Evolutionary conservation across 2,797 vertebrate genomes (phyloP).

Genomic region (Ctenochaetus hawaiiensis): DNA sequence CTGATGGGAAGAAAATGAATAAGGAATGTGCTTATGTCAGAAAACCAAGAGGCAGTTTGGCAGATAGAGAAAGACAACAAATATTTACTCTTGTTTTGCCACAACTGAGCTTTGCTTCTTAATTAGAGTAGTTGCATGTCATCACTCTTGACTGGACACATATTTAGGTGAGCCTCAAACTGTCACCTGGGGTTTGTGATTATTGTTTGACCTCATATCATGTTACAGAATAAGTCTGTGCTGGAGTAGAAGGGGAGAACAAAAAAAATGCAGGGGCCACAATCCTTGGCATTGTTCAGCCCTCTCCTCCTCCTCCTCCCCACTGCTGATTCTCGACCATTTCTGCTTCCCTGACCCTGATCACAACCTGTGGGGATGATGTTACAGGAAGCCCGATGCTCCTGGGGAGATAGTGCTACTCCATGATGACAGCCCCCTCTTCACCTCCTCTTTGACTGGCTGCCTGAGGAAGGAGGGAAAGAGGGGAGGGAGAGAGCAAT

Average conservation of each 20-base stretch:
- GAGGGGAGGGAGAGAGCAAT: not conserved
- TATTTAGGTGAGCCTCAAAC: conserved; percentile 21
- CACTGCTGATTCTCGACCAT: conserved; percentile 55
- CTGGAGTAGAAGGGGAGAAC: conserved; percentile 26
- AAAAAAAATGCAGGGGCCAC: conserved; percentile 55
- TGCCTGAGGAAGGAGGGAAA: conserved; percentile 81
- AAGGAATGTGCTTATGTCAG: conserved; percentile 10
- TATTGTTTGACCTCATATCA: conserved; percentile 67
- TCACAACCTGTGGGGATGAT: conserved; percentile 75
- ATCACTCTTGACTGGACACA: not conserved
- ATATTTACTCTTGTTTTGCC: not conserved
- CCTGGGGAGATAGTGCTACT: conserved; percentile 75
- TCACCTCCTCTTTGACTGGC: conserved; percentile 91
- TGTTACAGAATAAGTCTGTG: conserved; percentile 68
- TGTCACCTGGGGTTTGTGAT: conserved; percentile 58
- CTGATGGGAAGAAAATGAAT: not conserved
- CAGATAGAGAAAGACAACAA: not conserved
- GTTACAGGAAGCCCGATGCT: conserved; percentile 87
- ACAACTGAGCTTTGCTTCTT: not conserved
- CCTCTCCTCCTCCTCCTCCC: conserved; percentile 46
- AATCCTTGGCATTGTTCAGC: conserved; percentile 83
- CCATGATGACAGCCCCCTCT: conserved; percentile 82
- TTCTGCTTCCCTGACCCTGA: conserved; percentile 73
- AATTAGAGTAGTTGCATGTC: not conserved
- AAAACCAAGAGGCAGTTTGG: not conserved